phyloP scores from a whole-genome alignment of 1,140 invertebrate genomes.

The Drosophila biarmipes region DNA sequence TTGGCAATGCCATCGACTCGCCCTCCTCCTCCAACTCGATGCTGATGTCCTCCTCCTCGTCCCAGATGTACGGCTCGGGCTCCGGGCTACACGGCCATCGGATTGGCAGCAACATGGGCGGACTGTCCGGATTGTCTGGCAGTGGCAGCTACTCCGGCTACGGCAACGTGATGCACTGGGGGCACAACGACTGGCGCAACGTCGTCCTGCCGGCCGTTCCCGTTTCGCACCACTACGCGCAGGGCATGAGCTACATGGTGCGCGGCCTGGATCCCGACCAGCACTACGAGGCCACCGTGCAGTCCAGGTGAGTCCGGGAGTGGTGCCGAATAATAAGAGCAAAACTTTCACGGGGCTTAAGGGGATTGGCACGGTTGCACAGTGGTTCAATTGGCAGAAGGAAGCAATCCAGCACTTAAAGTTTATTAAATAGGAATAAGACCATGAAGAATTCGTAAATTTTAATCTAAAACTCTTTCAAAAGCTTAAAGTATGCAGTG shows the following conservation, averaged over 20 bases:
- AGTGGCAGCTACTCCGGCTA: slow-evolving; percentile 70
- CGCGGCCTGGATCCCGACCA: slow-evolving; percentile 86
- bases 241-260: slow-evolving; percentile 87
- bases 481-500: too few species aligned
- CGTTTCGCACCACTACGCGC: slow-evolving; percentile 84
- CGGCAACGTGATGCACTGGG: slow-evolving; percentile 83
- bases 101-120: slow-evolving; percentile 63
- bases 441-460: too few species aligned
- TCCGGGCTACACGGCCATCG: slow-evolving; percentile 71
- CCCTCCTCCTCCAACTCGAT: slow-evolving; percentile 83
- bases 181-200: slow-evolving; percentile 86
- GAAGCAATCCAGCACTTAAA: too few species aligned
- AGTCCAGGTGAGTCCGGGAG: slow-evolving; percentile 85
- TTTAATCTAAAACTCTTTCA: too few species aligned
- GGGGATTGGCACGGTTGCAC: background rate
- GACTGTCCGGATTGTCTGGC: slow-evolving; percentile 21
- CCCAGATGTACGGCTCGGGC: slow-evolving; percentile 70
- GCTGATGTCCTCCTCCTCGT: slow-evolving; percentile 65
- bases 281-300: slow-evolving; percentile 88
- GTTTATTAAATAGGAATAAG: too few species aligned
- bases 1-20: slow-evolving; percentile 84
- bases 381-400: background rate
- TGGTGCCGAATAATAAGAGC: slow-evolving; percentile 3
- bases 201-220: slow-evolving; percentile 86
- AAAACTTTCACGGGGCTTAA: background rate